Evolutionary conservation across 2,888 invertebrate species (phyloP).

Genomic region (Cyaniris semiargus): DNA sequence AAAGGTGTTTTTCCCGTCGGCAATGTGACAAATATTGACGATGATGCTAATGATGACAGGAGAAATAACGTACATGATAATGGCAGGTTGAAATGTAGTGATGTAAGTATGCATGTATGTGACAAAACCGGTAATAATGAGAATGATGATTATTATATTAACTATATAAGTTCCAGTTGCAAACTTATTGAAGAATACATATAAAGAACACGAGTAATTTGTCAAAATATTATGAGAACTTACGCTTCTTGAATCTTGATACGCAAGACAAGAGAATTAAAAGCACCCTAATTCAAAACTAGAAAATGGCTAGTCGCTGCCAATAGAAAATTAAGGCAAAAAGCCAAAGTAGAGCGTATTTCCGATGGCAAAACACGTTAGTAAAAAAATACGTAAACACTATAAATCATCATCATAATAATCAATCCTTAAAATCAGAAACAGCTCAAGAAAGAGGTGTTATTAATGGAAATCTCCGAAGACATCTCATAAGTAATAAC

Average conservation of each 20-base stretch:
- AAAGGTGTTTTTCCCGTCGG: neutral
- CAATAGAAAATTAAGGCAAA: too few relatives aligned
- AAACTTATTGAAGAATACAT: neutral
- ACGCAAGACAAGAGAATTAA: too few relatives aligned
- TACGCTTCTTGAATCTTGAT: too few relatives aligned
- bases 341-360: too few relatives aligned
- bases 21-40: neutral
- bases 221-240: too few relatives aligned
- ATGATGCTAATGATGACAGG: neutral
- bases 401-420: neutral
- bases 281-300: too few relatives aligned
- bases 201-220: too few relatives aligned
- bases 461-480: conserved; percentile 4
- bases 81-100: neutral
- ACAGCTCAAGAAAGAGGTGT: neutral
- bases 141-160: neutral
- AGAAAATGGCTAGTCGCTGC: too few relatives aligned
- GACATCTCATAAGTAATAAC: conserved; percentile 7
- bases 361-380: neutral
- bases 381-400: neutral
- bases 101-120: neutral
- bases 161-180: neutral
- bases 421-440: neutral
- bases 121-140: neutral
- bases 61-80: neutral